Conservation (phyloP, 2,888 invertebrate genomes). For the Stramonita haemastoma region DNA sequence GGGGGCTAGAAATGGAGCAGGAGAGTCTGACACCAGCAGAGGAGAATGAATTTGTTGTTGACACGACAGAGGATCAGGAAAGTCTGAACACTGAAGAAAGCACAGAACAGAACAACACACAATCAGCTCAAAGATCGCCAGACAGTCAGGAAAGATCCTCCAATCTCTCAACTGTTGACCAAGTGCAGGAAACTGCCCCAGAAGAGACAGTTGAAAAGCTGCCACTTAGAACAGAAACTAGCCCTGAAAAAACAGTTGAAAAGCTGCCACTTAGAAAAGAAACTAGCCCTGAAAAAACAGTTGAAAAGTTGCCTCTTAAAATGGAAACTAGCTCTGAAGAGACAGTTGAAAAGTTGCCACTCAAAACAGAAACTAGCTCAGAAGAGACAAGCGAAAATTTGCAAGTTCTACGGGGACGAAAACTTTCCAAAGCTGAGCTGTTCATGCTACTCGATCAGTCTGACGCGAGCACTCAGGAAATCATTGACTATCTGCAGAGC, state of each 20-base stretch:
- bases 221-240: no score
- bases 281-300: neutral
- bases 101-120: neutral
- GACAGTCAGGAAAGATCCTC: neutral
- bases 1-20: neutral
- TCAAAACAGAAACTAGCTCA: neutral
- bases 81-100: neutral
- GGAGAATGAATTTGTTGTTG: neutral
- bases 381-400: neutral
- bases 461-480: neutral
- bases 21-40: neutral
- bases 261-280: neutral
- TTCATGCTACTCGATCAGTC: slow-evolving; percentile 3
- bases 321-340: neutral
- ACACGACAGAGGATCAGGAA: neutral
- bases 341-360: neutral
- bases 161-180: no score
- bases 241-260: neutral
- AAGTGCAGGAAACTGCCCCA: neutral
- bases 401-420: neutral
- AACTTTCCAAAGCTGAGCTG: neutral
- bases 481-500: slow-evolving; percentile 14
- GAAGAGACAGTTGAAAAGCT: neutral
- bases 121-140: neutral
- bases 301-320: neutral